A percentile compares a stretch with the other conserved stretches of the same genome.
These are phyloP conservation scores for Stramonita haemastoma DNA, from an alignment of 2,888 invertebrate species.

Conservation along the genomic window DNA sequence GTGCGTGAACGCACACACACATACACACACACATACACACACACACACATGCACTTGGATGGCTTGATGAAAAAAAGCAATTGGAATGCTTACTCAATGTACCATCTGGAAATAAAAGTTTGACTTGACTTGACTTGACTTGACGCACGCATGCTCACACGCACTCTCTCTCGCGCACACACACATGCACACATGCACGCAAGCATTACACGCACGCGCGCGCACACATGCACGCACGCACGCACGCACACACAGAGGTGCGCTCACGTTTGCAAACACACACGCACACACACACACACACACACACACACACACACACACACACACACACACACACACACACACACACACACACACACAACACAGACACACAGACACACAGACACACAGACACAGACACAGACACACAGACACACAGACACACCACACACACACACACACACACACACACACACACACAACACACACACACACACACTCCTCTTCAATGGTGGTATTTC, in stretches of 20 bases:
- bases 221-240: neutral
- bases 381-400: neutral
- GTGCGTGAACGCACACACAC: neutral
- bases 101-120: too few relatives aligned
- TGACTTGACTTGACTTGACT: too few relatives aligned
- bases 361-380: neutral
- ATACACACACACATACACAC: neutral
- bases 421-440: neutral
- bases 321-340: neutral
- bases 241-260: neutral
- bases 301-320: neutral
- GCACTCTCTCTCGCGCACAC: neutral
- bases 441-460: neutral
- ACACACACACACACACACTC: neutral
- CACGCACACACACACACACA: neutral
- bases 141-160: too few relatives aligned
- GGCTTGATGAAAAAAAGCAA: too few relatives aligned
- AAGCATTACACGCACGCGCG: too few relatives aligned
- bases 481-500: too few relatives aligned
- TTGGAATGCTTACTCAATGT: too few relatives aligned
- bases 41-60: neutral
- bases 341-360: neutral
- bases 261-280: neutral
- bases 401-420: neutral
- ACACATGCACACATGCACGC: too few relatives aligned